Base-by-base conservation (phyloP, 37 sponge, comb jelly and placozoan genomes). In the Spongia lamella region DNA sequence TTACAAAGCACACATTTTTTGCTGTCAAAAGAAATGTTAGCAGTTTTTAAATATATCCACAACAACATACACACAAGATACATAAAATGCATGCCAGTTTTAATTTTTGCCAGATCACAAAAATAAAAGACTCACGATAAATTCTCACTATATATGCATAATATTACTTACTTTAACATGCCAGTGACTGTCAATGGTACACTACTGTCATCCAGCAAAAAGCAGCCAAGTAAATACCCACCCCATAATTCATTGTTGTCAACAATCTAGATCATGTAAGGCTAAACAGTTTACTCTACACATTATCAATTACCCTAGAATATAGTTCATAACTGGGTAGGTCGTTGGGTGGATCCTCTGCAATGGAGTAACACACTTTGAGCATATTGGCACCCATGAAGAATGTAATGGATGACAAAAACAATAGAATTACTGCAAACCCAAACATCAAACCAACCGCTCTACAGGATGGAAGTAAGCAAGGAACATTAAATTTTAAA, bases 291-390 rank as follows among this genome's bases (percentile, higher is more conserved):
- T 43, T 9, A 58, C 6, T 5, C 6, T 14, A 58, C 25, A 58
- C 25, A 58, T 29, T 5, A 58, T 24, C 26, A 3, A 2, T 58
- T 17, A 88, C 88, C 40, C 66, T 39, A 3, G 68, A 21, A 35
- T 73, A 77, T n/a, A 73, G 27, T 7, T 65, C 74, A 26, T 84
- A 83, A 56, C 56, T 72, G 54, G 57, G 54, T 43, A 43, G 5
- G 47, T 43, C 47, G 3, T 85, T 67, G 0, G 86, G 79, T 26
- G 58, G 52, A 38, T 74, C 84, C 1, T 51, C 31, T 56, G 57
- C 56, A n/a, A 75, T n/a, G 34, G 68, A 54, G 26, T 84, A 70
- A 63, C 89, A 89, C 15, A 76, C 35, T 71, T 89, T 89, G 69
- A 80, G 81, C 0, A 38, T 32, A 30, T 74, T 75, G 43, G 84